These are phyloP conservation scores for Drosophila miranda DNA, from an alignment of 1,140 invertebrate genomes.

Conservation along the genomic window DNA sequence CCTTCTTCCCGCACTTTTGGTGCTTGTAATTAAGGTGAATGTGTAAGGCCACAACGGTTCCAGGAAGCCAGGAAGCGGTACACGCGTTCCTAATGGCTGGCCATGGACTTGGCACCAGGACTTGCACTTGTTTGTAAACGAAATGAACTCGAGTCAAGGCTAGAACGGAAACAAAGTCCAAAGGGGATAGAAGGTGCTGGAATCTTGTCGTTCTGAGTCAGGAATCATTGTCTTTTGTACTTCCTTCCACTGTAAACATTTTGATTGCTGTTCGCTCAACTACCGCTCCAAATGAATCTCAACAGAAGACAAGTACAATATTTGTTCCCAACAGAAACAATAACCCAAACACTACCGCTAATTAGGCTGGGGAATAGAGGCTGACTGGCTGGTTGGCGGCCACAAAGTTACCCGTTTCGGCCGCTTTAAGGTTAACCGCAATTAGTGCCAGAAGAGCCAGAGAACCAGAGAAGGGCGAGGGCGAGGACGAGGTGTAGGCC, in stretches of 20 bases:
- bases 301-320: conserved; percentile 11
- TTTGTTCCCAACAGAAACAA: conserved; percentile 13
- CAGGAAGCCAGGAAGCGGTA: conserved; percentile 9
- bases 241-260: not conserved
- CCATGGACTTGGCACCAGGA: too few relatives aligned
- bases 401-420: conserved; percentile 30
- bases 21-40: conserved; percentile 53
- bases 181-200: too few relatives aligned
- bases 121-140: too few relatives aligned
- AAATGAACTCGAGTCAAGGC: conserved; percentile 12
- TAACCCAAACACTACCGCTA: conserved; percentile 34
- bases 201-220: too few relatives aligned
- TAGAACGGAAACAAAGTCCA: too few relatives aligned
- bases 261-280: not conserved
- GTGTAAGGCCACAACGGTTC: conserved; percentile 36
- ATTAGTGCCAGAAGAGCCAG: conserved; percentile 21
- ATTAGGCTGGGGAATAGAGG: conserved; percentile 42
- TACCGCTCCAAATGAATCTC: conserved; percentile 3
- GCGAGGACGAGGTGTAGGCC: conserved; percentile 6
- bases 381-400: conserved; percentile 18
- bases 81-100: not conserved
- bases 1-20: conserved; percentile 1
- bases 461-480: not conserved
- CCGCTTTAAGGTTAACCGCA: conserved; percentile 54
- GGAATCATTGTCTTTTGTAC: too few relatives aligned